Percentiles rank a stretch among this genome's conserved stretches.
phyloP scores from a whole-genome alignment of 2,113 vertebrate species.

The Brachypodius melanocephalos region DNA sequence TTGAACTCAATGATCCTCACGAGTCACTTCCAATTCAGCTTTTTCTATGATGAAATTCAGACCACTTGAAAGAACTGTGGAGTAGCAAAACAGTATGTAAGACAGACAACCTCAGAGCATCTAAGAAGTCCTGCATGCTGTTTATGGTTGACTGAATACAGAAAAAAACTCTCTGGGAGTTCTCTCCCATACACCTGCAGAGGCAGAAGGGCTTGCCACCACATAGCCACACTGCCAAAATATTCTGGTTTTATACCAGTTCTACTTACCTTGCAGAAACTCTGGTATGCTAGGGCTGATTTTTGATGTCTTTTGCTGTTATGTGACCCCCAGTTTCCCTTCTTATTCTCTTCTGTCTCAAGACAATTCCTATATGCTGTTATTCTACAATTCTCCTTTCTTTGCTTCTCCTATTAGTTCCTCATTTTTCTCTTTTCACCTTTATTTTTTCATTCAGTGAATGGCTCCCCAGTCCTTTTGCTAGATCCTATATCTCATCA shows the following conservation, averaged over 20 bases:
- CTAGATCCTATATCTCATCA: neutral
- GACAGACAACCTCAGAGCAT: fast-evolving
- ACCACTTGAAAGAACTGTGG: neutral
- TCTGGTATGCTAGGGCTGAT: neutral
- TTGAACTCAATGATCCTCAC: neutral
- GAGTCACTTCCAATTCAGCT: neutral
- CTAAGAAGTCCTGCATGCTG: neutral
- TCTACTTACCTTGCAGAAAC: neutral
- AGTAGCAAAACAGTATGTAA: neutral
- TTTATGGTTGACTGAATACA: neutral
- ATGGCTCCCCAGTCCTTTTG: neutral
- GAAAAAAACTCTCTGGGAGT: neutral
- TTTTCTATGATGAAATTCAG: neutral
- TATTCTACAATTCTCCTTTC: neutral
- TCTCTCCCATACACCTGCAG: neutral
- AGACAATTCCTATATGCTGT: neutral
- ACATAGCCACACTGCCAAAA: neutral
- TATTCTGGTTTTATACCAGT: neutral
- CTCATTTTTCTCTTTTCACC: neutral
- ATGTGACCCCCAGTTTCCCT: neutral
- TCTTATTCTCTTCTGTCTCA: neutral
- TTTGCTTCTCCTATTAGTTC: neutral
- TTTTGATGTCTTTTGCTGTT: neutral
- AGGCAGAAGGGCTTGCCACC: neutral
- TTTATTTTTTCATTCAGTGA: neutral